These are phyloP conservation scores for Brachylomia viminalis DNA, from an alignment of 2,888 invertebrate genomes.

Conservation along the genomic window DNA sequence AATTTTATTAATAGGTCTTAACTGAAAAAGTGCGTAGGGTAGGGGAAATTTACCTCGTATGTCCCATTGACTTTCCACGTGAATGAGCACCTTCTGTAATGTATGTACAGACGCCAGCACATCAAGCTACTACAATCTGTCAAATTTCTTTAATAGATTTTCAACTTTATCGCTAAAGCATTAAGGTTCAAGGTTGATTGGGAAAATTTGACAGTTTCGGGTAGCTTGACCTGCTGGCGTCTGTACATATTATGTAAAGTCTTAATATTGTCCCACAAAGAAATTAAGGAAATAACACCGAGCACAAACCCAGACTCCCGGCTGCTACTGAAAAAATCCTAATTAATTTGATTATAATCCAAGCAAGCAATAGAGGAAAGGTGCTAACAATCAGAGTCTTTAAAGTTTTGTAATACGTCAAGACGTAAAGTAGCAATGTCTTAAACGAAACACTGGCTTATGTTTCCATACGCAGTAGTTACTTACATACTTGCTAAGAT, in stretches of 20 bases:
- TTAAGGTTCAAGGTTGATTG: too few species aligned
- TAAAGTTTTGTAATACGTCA: background rate
- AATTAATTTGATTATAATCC: background rate
- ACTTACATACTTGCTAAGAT: conserved; percentile 8
- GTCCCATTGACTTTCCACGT: conserved; percentile 20
- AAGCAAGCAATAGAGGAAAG: background rate
- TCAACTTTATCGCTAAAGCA: too few species aligned
- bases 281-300: background rate
- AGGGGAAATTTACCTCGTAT: conserved; percentile 20
- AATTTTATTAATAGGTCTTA: conserved; percentile 21
- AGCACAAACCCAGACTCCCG: background rate
- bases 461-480: background rate
- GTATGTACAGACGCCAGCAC: too few species aligned
- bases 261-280: background rate
- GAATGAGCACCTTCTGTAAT: conserved; percentile 24
- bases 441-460: conserved; percentile 2
- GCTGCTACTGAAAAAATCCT: background rate
- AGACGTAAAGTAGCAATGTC: background rate
- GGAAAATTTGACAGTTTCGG: too few species aligned
- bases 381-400: background rate
- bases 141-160: too few species aligned
- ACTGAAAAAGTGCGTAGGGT: conserved; percentile 29
- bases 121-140: too few species aligned
- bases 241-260: too few species aligned
- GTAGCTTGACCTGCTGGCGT: too few species aligned